A percentile compares a stretch with the other conserved stretches of the same genome.
Conservation (phyloP, 2,888 invertebrate species). For the Gastrophysa polygoni region DNA sequence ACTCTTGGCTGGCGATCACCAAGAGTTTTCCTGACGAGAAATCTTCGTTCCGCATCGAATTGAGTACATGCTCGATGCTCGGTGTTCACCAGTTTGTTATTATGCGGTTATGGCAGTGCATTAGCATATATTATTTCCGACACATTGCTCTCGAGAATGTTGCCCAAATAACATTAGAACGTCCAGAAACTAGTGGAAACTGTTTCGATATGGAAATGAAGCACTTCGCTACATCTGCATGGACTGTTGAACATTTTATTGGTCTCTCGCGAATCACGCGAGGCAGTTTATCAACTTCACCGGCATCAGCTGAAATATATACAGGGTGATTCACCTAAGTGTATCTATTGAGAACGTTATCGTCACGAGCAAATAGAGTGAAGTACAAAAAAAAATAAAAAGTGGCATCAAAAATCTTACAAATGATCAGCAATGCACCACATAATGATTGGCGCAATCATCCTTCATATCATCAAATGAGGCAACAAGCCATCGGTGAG, state of each 20-base stretch:
- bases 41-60: neutral
- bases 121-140: slow-evolving; percentile 32
- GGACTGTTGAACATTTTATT: slow-evolving; percentile 34
- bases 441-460: no score
- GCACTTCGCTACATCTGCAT: slow-evolving; percentile 29
- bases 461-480: no score
- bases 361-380: no score
- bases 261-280: slow-evolving; percentile 22
- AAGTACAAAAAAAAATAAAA: no score
- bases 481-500: no score
- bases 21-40: no score
- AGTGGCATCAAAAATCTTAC: no score
- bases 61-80: neutral
- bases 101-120: slow-evolving; percentile 25
- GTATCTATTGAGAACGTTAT: no score
- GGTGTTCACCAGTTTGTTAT: slow-evolving; percentile 27
- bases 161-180: slow-evolving; percentile 31
- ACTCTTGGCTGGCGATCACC: no score
- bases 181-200: slow-evolving; percentile 26
- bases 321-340: no score
- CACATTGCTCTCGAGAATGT: slow-evolving; percentile 28
- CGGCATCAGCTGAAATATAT: neutral
- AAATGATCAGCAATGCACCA: no score
- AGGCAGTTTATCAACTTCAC: neutral
- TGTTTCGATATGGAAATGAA: slow-evolving; percentile 36